Percentiles rank a stretch among this genome's conserved stretches.
Conservation (phyloP, 2,113 vertebrate genomes). For the Mastomys coucha region DNA sequence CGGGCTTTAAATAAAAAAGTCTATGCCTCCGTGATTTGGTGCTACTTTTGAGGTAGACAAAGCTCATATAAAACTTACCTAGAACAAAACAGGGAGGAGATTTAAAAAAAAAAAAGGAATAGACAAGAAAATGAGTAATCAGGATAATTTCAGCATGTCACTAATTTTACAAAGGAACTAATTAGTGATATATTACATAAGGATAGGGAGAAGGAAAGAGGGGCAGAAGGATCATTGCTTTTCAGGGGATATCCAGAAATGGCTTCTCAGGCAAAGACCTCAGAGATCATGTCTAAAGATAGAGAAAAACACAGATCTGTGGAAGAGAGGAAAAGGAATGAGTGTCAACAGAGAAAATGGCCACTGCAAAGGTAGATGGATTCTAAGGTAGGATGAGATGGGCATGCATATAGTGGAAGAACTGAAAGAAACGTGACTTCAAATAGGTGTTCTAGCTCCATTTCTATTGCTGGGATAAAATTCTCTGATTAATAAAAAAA, state of each 20-base stretch:
- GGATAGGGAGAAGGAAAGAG: too few relatives aligned
- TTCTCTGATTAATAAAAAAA: background rate
- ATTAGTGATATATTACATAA: background rate
- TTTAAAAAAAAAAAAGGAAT: background rate
- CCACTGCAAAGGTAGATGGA: too few relatives aligned
- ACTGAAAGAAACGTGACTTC: background rate
- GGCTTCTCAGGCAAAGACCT: background rate
- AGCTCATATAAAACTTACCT: background rate
- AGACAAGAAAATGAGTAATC: background rate
- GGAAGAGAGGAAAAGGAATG: background rate
- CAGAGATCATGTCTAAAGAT: background rate
- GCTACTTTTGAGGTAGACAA: background rate
- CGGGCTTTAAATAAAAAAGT: background rate
- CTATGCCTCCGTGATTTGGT: background rate
- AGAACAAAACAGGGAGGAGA: background rate
- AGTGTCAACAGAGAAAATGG: background rate
- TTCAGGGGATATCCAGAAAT: background rate
- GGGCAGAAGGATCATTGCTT: background rate
- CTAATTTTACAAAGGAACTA: conserved; percentile 15
- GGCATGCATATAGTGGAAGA: too few relatives aligned
- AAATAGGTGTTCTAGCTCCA: background rate
- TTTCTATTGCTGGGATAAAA: background rate
- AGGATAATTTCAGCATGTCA: background rate
- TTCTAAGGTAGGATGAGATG: background rate
- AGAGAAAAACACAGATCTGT: background rate